A percentile compares a stretch with the other conserved stretches of the same genome.
Evolutionary conservation across 2,113 vertebrate genomes (phyloP).

Genomic region (Engraulis encrasicolus): DNA sequence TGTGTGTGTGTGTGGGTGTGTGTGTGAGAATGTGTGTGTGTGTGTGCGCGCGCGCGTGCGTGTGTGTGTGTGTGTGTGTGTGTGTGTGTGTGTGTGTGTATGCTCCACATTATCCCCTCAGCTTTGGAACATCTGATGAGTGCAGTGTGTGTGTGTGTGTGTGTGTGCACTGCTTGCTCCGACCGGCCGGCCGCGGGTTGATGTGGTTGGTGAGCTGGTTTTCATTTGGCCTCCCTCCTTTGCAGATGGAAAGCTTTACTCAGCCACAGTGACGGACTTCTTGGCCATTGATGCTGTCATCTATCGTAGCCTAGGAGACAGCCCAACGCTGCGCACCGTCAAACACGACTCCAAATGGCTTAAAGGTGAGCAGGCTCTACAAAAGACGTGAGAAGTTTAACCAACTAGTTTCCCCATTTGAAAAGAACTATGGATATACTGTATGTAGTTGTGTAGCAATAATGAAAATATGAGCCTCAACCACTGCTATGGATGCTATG

Average conservation of each 20-base stretch:
- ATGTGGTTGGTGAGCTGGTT: slow-evolving; percentile 49
- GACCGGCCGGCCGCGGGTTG: slow-evolving; percentile 10
- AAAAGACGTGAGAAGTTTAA: no score
- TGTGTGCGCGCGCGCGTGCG: slow-evolving; percentile 26
- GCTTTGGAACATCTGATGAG: slow-evolving; percentile 16
- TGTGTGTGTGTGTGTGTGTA: slow-evolving; percentile 30
- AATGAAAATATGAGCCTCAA: neutral
- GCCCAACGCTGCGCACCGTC: slow-evolving; percentile 95
- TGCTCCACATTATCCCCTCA: slow-evolving; percentile 7
- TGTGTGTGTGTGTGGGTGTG: slow-evolving; percentile 28
- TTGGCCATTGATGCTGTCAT: slow-evolving; percentile 98
- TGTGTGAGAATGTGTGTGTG: neutral
- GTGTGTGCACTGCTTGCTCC: slow-evolving; percentile 38
- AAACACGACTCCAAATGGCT: slow-evolving; percentile 99
- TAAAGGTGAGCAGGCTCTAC: slow-evolving; percentile 97
- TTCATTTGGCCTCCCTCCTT: slow-evolving; percentile 38
- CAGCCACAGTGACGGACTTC: slow-evolving; percentile 98
- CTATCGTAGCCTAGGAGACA: slow-evolving; percentile 98
- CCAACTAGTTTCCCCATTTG: no score
- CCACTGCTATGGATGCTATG: neutral
- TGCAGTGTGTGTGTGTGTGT: slow-evolving; percentile 35
- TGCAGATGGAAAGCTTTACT: slow-evolving; percentile 95
- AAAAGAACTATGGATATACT: no score
- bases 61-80: slow-evolving; percentile 37
- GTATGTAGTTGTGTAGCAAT: no score